Evolutionary conservation across 1,140 invertebrate species (phyloP).

Genomic region (Macrobrachium nipponense): DNA sequence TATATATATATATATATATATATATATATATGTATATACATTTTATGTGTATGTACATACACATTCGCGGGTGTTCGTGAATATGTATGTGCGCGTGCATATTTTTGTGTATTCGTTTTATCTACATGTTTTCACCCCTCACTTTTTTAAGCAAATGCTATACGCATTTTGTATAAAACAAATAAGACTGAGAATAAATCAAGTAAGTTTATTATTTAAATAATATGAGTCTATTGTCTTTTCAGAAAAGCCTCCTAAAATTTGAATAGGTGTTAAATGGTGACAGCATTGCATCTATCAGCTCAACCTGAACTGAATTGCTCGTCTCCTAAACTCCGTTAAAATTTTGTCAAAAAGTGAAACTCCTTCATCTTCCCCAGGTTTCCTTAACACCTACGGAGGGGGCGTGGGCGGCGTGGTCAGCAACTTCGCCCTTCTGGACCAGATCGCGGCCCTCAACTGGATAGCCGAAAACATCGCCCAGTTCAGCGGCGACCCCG

Average conservation of each 20-base stretch:
- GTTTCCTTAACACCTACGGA: constrained; percentile 77
- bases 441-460: constrained; percentile 79
- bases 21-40: constrained; percentile 30
- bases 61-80: background rate
- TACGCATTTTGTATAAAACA: too few relatives aligned
- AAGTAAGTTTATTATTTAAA: too few relatives aligned
- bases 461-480: constrained; percentile 84
- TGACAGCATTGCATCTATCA: too few relatives aligned
- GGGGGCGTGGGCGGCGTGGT: constrained; percentile 72
- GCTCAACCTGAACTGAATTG: too few relatives aligned
- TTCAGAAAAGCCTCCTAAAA: too few relatives aligned
- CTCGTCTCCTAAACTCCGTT: too few relatives aligned
- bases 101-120: too few relatives aligned
- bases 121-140: too few relatives aligned
- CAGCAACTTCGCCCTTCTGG: constrained; percentile 79
- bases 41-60: constrained; percentile 21
- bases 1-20: constrained; percentile 40
- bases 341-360: background rate
- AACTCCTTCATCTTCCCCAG: constrained; percentile 69
- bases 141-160: too few relatives aligned
- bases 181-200: too few relatives aligned
- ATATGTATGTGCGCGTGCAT: background rate
- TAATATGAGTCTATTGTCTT: too few relatives aligned
- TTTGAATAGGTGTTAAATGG: too few relatives aligned
- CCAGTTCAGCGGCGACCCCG: constrained; percentile 84